Percentiles rank a stretch among this genome's conserved stretches.
phyloP scores from a whole-genome alignment of 1,140 invertebrate genomes.

The Pteromalus puparum region DNA sequence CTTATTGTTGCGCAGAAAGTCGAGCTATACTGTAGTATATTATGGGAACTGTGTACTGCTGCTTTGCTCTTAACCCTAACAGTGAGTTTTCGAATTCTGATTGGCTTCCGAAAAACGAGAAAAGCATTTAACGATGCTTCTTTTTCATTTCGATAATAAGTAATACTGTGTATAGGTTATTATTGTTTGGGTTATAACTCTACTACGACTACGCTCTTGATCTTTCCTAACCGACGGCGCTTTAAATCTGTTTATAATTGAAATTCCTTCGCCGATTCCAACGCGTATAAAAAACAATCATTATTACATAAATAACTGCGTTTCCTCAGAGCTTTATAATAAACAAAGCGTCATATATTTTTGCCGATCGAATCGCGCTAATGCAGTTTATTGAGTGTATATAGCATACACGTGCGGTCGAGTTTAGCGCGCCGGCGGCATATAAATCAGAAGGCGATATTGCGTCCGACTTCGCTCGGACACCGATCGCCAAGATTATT shows the following conservation, averaged over 20 bases:
- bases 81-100: neutral
- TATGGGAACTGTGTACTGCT: too few species aligned
- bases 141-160: neutral
- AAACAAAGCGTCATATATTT: neutral
- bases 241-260: too few species aligned
- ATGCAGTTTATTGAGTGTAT: neutral
- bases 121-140: too few species aligned
- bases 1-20: too few species aligned
- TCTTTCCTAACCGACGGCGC: too few species aligned
- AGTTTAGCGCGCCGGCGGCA: neutral
- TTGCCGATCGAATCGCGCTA: neutral
- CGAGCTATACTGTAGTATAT: too few species aligned
- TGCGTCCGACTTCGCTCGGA: neutral
- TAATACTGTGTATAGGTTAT: too few species aligned
- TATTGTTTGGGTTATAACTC: too few species aligned
- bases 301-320: neutral
- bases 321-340: neutral
- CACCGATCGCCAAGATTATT: neutral
- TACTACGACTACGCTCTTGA: too few species aligned
- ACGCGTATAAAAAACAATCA: too few species aligned
- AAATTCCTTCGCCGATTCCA: too few species aligned
- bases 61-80: too few species aligned
- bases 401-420: neutral
- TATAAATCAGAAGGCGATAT: neutral
- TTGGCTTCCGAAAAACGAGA: neutral